Conservation (phyloP, 2,888 invertebrate species). For the Adineta ricciae region DNA sequence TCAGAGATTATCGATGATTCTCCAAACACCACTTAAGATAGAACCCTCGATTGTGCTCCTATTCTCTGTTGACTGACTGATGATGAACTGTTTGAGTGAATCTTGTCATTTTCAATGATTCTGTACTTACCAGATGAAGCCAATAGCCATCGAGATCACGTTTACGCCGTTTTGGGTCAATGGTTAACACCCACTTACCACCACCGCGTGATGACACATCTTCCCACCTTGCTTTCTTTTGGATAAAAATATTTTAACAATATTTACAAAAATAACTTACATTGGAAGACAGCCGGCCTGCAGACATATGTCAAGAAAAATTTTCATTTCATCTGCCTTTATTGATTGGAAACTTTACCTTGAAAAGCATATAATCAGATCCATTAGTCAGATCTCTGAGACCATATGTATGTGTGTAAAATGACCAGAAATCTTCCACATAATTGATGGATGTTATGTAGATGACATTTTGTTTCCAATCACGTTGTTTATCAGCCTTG, state of each 20-base stretch:
- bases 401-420: constrained; percentile 19
- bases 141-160: constrained; percentile 12
- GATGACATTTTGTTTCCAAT: constrained; percentile 19
- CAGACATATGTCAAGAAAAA: not conserved
- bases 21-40: not conserved
- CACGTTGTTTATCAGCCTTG: constrained; percentile 16
- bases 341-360: not conserved
- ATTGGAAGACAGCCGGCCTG: constrained; percentile 7
- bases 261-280: not conserved
- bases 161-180: constrained; percentile 3
- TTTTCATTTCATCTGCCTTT: too few species aligned
- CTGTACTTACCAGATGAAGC: not conserved
- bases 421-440: constrained; percentile 20
- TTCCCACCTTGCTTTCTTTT: constrained; percentile 10
- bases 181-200: not conserved
- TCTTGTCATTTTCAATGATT: not conserved
- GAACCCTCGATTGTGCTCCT: not conserved
- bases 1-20: too few species aligned
- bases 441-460: constrained; percentile 9
- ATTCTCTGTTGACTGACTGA: too few species aligned
- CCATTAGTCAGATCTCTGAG: not conserved
- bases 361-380: constrained; percentile 11
- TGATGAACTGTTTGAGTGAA: too few species aligned
- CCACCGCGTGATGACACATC: constrained; percentile 10
- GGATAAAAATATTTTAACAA: not conserved